phyloP scores from a whole-genome alignment of 2,113 vertebrate species.

The Psittacula cyanocephala region DNA sequence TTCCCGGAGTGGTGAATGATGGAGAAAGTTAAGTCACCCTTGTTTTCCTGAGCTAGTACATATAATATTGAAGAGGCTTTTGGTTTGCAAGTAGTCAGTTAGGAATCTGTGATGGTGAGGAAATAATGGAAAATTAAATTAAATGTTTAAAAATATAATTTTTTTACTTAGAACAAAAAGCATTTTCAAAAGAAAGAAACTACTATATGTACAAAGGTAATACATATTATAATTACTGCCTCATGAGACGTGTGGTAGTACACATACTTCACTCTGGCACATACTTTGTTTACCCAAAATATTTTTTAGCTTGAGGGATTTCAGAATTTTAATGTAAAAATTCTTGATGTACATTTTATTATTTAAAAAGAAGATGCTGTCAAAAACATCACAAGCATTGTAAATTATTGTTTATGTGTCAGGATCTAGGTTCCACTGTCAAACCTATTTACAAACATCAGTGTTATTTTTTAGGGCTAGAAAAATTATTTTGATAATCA shows the following conservation, averaged over 20 bases:
- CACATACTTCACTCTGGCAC: not conserved
- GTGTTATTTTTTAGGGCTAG: not conserved
- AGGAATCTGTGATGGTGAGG: not conserved
- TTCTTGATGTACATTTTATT: conserved; percentile 46
- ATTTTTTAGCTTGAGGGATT: conserved; percentile 21
- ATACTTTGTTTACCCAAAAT: conserved; percentile 20
- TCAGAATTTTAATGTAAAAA: conserved; percentile 57
- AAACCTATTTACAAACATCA: conserved; percentile 7
- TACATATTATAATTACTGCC: not conserved
- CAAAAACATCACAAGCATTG: conserved; percentile 24
- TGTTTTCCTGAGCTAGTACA: not conserved
- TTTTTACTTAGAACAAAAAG: not conserved
- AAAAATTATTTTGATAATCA: conserved; percentile 19
- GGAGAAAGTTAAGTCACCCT: not conserved
- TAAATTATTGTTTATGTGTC: conserved; percentile 51
- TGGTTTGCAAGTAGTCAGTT: not conserved
- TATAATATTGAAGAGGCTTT: not conserved
- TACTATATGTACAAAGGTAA: not conserved
- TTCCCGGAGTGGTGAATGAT: not conserved
- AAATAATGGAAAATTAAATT: not conserved
- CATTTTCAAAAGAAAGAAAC: not conserved
- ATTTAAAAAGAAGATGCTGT: conserved; percentile 34
- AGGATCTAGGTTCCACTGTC: conserved; percentile 18
- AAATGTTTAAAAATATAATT: not conserved
- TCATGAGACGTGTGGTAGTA: not conserved